These are phyloP conservation scores for Drosophila helvetica DNA, from an alignment of 2,888 invertebrate genomes.

Conservation along the genomic window DNA sequence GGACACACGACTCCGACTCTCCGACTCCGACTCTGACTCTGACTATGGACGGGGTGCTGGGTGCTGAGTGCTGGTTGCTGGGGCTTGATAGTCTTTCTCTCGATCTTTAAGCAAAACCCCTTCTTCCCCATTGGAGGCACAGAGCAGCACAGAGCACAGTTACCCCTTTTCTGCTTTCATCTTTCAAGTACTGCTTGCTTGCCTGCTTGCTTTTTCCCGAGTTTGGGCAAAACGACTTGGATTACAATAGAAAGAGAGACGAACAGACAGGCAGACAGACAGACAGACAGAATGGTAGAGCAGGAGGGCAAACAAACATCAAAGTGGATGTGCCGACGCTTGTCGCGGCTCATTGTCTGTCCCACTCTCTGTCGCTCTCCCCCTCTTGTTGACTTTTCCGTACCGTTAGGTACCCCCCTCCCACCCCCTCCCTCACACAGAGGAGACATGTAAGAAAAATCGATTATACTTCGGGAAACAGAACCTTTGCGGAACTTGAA, in stretches of 20 bases:
- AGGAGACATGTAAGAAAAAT: conserved; percentile 27
- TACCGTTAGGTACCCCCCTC: too few species aligned
- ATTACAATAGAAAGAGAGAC: conserved; percentile 30
- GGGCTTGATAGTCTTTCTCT: conserved; percentile 10
- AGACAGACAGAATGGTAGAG: background rate
- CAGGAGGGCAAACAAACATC: conserved; percentile 14
- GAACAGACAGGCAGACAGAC: background rate
- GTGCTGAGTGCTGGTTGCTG: too few species aligned
- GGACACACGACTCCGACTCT: background rate
- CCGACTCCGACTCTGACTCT: background rate
- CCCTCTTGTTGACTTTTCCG: conserved; percentile 18
- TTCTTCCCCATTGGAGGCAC: too few species aligned
- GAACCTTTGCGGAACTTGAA: background rate
- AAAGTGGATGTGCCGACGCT: conserved; percentile 24
- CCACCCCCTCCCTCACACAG: background rate
- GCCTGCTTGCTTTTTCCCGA: conserved; percentile 2
- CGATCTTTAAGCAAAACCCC: background rate
- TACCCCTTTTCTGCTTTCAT: conserved; percentile 23
- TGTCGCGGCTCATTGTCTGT: conserved; percentile 14
- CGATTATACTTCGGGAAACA: conserved; percentile 15
- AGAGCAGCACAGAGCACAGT: background rate
- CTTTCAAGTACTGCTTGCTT: conserved; percentile 23
- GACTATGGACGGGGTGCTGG: background rate
- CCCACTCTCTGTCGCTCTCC: background rate
- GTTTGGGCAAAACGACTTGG: conserved; percentile 45